Conservation (phyloP, 2,888 invertebrate species). For the Bimastos eiseni region DNA sequence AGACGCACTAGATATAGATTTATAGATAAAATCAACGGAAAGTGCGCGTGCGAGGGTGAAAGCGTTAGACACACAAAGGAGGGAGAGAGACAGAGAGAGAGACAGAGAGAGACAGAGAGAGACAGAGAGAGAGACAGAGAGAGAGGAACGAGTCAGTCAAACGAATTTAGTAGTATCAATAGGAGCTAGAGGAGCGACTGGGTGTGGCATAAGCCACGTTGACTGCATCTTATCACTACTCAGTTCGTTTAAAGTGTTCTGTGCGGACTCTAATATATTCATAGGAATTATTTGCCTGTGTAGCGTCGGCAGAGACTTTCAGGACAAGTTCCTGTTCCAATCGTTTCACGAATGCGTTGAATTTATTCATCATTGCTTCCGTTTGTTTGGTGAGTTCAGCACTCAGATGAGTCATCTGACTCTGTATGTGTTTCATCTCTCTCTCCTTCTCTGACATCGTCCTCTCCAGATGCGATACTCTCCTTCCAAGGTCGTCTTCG, state of each 20-base stretch:
- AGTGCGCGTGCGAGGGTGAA: background rate
- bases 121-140: background rate
- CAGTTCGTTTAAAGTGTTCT: no score
- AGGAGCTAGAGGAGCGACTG: background rate
- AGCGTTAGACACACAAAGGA: background rate
- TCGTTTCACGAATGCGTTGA: background rate
- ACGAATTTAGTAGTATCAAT: background rate
- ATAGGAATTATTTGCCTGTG: background rate
- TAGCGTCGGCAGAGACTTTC: background rate
- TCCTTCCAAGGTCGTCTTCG: background rate
- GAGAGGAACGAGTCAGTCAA: background rate
- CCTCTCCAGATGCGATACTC: background rate
- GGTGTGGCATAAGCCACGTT: background rate
- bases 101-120: background rate
- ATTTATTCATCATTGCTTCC: background rate
- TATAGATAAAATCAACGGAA: background rate
- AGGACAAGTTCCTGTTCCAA: background rate
- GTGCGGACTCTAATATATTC: no score
- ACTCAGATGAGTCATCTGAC: conserved; percentile 1
- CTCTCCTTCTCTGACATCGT: background rate
- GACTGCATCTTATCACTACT: no score
- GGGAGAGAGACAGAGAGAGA: background rate
- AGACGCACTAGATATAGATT: background rate
- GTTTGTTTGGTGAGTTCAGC: background rate
- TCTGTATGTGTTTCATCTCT: background rate